Evolutionary conservation across 1,140 invertebrate species (phyloP).

Genomic region (Zophobas morio): DNA sequence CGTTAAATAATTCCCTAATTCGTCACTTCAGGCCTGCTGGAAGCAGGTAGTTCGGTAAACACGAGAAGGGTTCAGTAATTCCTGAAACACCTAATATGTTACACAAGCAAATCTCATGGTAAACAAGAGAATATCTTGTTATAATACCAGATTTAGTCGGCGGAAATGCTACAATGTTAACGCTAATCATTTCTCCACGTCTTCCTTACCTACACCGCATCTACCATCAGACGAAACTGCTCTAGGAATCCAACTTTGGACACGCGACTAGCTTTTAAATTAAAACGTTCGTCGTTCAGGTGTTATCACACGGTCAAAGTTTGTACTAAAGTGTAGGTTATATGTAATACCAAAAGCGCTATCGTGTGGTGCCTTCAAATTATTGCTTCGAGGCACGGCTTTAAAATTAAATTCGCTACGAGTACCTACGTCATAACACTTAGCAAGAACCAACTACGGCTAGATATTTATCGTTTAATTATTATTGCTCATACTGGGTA

Average conservation of each 20-base stretch:
- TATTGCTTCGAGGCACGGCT: conserved; percentile 22
- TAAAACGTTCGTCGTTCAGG: conserved; percentile 24
- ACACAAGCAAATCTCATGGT: conserved; percentile 37
- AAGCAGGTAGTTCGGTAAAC: conserved; percentile 36
- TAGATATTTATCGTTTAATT: conserved; percentile 41
- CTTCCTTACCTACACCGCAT: conserved; percentile 18
- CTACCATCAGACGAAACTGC: neutral
- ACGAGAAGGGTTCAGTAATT: conserved; percentile 33
- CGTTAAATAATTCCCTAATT: conserved; percentile 33
- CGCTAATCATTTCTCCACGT: conserved; percentile 33
- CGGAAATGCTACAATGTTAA: conserved; percentile 20
- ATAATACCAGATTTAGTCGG: conserved; percentile 33
- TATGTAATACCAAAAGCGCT: conserved; percentile 22
- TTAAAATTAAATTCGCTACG: conserved; percentile 36
- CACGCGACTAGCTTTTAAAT: conserved; percentile 29
- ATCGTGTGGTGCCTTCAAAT: conserved; percentile 39
- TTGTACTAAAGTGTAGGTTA: conserved; percentile 30
- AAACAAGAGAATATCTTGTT: conserved; percentile 42
- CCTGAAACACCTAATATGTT: conserved; percentile 41
- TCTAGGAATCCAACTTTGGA: conserved; percentile 11
- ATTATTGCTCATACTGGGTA: conserved; percentile 13
- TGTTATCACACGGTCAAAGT: conserved; percentile 42
- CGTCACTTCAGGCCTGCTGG: conserved; percentile 12
- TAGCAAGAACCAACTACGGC: conserved; percentile 15
- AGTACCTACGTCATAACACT: conserved; percentile 39